Base-by-base conservation (phyloP, 2,797 vertebrate genomes). In the Synaphobranchus kaupii region DNA sequence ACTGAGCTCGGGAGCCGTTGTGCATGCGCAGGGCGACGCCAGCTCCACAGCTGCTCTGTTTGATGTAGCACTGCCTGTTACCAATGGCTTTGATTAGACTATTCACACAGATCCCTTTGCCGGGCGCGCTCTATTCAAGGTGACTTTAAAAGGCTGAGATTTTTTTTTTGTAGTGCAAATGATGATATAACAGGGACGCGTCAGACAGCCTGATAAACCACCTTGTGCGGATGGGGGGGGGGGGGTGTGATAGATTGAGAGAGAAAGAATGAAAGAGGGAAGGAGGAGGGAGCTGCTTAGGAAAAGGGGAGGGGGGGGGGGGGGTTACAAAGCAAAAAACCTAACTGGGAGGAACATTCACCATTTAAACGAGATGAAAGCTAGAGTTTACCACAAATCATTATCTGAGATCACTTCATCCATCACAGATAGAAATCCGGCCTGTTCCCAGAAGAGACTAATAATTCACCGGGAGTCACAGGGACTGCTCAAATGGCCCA, bases 91-190 rank as follows among this genome's bases (percentile, higher is more conserved):
- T 78, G 73, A 78, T 78, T 78, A 22, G 34, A 78, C 73, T 78
- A 78, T 50, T 48, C 78, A 80, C 39, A 80, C 44, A 81, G 25
- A 81, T n/a, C 44, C 34, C 78, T 81, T 81, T n/a, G 44, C 22
- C 10, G 22, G 31, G 76, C 31, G 6, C 34, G 56, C 17, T 34
- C 50, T 78, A 78, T 39, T 87, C 78, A 87, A 87, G 80, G 86
- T 87, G 86, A 87, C 81, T 71, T 52, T 44, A 68, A 39, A 44
- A 22, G 82, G 82, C 47, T 39, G n/a, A 31, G 58, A 56, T 58
- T 86, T 78, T n/a, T 47, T 47, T 56, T 81, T 48, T 50, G 20
- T 58, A 81, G 78, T 81, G 78, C 20, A 81, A 81, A 81, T 50
- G 44, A 81, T 81, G 78, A 48, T 81, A 81, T 50, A 81, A 48